phyloP scores from a whole-genome alignment of 2,113 vertebrate species.

The Vanacampus margaritifer region DNA sequence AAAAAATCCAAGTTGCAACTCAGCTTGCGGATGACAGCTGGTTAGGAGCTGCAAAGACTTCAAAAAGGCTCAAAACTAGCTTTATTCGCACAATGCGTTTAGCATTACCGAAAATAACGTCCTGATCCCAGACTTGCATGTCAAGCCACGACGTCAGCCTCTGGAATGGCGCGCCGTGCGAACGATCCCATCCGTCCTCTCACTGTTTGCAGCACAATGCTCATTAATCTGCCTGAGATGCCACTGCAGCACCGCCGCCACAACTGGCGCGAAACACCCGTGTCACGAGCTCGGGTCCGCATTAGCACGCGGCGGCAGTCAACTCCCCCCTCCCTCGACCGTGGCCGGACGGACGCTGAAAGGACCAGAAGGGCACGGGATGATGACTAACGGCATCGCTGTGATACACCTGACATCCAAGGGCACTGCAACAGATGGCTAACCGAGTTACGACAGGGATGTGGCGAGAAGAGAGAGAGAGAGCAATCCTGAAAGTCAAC shows the following conservation, averaged over 20 bases:
- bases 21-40: not conserved
- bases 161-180: not conserved
- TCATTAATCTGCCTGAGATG: conserved; percentile 56
- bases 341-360: conserved; percentile 14
- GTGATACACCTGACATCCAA: conserved; percentile 55
- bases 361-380: conserved; percentile 34
- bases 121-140: not conserved
- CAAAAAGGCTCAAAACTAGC: not conserved
- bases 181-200: conserved; percentile 23
- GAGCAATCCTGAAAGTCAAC: conserved; percentile 31
- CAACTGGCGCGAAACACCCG: conserved; percentile 53
- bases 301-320: conserved; percentile 44
- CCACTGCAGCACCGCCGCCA: conserved; percentile 52
- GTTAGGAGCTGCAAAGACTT: not conserved
- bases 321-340: not conserved
- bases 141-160: conserved; percentile 16
- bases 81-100: not conserved
- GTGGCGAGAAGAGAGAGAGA: not conserved
- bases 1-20: not conserved
- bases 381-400: conserved; percentile 30
- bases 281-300: conserved; percentile 61
- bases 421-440: conserved; percentile 41
- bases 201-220: conserved; percentile 22
- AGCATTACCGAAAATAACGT: not conserved
- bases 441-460: conserved; percentile 31